Conservation (phyloP, 1,140 invertebrate genomes). For the Atopsyche davidsoni region DNA sequence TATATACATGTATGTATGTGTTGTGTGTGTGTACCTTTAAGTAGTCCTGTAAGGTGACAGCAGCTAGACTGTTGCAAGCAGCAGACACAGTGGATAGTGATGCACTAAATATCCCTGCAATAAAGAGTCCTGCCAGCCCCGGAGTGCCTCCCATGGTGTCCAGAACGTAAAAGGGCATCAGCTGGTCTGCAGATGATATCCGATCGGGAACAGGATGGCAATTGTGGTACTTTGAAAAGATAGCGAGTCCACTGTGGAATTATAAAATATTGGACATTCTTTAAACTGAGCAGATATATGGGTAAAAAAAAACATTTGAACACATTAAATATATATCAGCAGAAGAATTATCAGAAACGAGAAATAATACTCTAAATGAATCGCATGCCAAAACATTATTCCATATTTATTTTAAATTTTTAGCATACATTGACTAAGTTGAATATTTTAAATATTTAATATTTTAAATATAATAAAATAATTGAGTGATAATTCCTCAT, state of each 20-base stretch:
- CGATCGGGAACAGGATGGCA: conserved; percentile 70
- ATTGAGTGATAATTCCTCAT: too few relatives aligned
- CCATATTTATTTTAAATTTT: too few relatives aligned
- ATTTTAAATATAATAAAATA: too few relatives aligned
- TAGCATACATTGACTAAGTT: too few relatives aligned
- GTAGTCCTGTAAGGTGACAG: conserved; percentile 77
- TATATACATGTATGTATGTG: too few relatives aligned
- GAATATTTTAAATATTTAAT: too few relatives aligned
- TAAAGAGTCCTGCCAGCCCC: conserved; percentile 52
- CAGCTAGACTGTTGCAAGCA: conserved; percentile 75
- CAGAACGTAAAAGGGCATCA: conserved; percentile 81
- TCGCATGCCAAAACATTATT: too few relatives aligned
- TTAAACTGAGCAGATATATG: background rate
- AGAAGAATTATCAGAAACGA: too few relatives aligned
- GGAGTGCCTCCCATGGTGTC: conserved; percentile 63
- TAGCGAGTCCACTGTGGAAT: conserved; percentile 67
- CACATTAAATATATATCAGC: too few relatives aligned
- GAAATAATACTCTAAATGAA: too few relatives aligned
- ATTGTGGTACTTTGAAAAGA: conserved; percentile 71
- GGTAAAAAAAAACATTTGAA: background rate
- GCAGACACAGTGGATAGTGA: conserved; percentile 82
- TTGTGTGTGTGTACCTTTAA: too few relatives aligned
- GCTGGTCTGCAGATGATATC: conserved; percentile 63
- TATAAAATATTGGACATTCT: too few relatives aligned
- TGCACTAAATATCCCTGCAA: conserved; percentile 59